Base-by-base conservation (phyloP, 35 echinoderm and acorn worm genomes). In the Chiridota heheva region DNA sequence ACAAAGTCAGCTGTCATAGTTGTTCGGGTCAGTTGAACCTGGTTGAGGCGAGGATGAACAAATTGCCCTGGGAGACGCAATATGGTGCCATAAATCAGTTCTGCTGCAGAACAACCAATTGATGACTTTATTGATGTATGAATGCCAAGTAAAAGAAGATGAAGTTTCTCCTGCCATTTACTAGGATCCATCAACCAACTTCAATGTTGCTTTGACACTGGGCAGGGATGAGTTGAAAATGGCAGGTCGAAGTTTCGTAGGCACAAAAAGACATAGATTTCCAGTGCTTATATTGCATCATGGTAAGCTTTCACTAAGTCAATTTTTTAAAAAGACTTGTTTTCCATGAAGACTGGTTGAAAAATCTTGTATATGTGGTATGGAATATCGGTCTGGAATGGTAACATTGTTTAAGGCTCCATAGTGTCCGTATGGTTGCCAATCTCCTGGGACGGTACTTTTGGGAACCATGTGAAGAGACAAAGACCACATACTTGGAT, bases 51-150 rank as follows among this genome's bases (percentile, higher is more conserved):
- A 55, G 33, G 27, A 61, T 36, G 64, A 37, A 51, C 49, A 78
- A 64, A 41, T 86, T 24, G 60, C 70, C 71, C 5, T n/a, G 71
- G 70, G n/a, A 86, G 42, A 12, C 58, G 44, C 12, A 69, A 22
- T 5, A 63, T 51, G 29, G 85, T 69, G 67, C 59, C 75, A 58
- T 55, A 84, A 38, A 87, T 73, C 15, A 87, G 60, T 49, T 87
- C 84, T 18, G 73, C 84, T 3, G 84, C 73, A 30, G 5, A 60
- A 53, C 37, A 78, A 40, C 84, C 84, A 10, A 78, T 31, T 36
- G 77, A 56, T n/a, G 37, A 33, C 59, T 77, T 87, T 2, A 87
- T 7, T 3, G 84, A 58, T 15, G 58, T 87, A 22, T 60, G 56
- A 74, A 87, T 87, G 10, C 84, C 60, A 8, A 87, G 59, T 10